Percentiles rank a stretch among this genome's conserved stretches.
Evolutionary conservation across 2,113 vertebrate species (phyloP).

Genomic region (Sorex araneus): DNA sequence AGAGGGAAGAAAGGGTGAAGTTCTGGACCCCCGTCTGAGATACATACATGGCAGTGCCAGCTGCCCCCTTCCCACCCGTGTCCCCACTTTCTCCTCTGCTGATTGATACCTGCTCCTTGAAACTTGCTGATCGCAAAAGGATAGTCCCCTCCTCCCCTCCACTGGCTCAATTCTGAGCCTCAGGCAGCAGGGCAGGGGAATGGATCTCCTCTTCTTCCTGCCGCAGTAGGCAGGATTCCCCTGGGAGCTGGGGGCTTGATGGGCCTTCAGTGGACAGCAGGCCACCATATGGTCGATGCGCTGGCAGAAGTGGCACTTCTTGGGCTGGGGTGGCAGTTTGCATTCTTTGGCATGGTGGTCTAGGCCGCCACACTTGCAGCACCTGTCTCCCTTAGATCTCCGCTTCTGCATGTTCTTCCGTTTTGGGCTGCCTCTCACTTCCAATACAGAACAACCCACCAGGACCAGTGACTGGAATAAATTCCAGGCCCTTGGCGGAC

Average conservation of each 20-base stretch:
- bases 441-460: too few species aligned
- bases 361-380: conserved; percentile 99
- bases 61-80: conserved; percentile 60
- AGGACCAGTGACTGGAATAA: too few species aligned
- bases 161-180: conserved; percentile 90
- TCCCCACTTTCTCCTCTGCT: conserved; percentile 79
- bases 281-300: conserved; percentile 98
- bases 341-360: conserved; percentile 99
- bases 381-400: too few species aligned
- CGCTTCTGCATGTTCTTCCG: too few species aligned
- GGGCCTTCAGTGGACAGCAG: conserved; percentile 94
- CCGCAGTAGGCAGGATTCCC: conserved; percentile 91
- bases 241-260: conserved; percentile 94
- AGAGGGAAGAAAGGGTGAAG: conserved; percentile 73
- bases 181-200: conserved; percentile 87
- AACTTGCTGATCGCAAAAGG: conserved; percentile 80
- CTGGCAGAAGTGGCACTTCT: conserved; percentile 99
- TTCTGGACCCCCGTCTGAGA: conserved; percentile 72
- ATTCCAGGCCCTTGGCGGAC: too few species aligned
- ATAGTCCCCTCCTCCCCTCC: conserved; percentile 69
- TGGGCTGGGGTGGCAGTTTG: conserved; percentile 98
- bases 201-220: conserved; percentile 92
- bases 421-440: too few species aligned
- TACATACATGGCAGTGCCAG: conserved; percentile 56
- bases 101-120: conserved; percentile 85